phyloP scores from a whole-genome alignment of 2,113 vertebrate genomes.

The Symphodus melops region DNA sequence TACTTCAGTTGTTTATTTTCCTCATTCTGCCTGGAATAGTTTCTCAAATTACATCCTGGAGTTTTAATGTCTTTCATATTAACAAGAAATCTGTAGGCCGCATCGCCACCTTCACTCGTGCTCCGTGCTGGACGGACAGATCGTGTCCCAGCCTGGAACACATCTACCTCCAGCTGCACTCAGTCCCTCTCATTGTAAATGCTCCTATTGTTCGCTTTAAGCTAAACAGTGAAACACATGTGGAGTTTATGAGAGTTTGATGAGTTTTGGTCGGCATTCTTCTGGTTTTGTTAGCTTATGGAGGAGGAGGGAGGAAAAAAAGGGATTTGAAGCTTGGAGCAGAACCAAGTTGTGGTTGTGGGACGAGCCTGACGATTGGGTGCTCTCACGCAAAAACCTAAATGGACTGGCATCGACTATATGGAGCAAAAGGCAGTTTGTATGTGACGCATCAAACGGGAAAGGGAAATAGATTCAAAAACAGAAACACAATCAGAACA shows the following conservation, averaged over 20 bases:
- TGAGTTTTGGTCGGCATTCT: constrained; percentile 24
- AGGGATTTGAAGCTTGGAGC: constrained; percentile 44
- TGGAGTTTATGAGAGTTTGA: constrained; percentile 27
- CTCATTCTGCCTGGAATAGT: neutral
- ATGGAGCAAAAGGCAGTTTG: neutral
- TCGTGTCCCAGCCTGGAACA: neutral
- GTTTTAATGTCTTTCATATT: constrained; percentile 12
- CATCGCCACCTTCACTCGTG: neutral
- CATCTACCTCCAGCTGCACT: constrained; percentile 40
- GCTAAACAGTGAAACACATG: constrained; percentile 48
- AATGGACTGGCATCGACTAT: constrained; percentile 25
- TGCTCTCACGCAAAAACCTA: constrained; percentile 47
- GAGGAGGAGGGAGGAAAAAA: neutral
- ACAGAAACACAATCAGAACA: neutral
- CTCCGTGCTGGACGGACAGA: neutral
- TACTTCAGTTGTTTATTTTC: neutral
- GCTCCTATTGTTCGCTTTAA: constrained; percentile 31
- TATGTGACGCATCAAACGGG: neutral
- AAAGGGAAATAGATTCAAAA: neutral
- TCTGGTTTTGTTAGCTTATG: neutral
- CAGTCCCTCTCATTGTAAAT: neutral
- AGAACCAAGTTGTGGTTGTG: constrained; percentile 50
- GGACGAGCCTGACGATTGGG: constrained; percentile 21
- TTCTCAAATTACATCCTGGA: neutral
- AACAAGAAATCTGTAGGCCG: neutral